phyloP scores from a whole-genome alignment of 2,888 invertebrate genomes.

The Idaea straminata region DNA sequence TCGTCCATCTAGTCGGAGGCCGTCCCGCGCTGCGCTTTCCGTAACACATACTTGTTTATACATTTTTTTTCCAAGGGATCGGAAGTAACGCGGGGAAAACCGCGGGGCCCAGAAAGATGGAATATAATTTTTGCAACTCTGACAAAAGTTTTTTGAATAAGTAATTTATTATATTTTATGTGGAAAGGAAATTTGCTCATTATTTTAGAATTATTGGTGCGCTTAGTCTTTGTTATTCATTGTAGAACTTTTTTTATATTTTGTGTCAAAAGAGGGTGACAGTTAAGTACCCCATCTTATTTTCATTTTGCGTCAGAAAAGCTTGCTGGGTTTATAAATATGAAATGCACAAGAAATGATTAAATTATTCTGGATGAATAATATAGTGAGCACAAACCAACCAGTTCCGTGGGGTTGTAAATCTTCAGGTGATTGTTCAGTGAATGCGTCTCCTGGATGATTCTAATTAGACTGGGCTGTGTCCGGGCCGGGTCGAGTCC shows the following conservation, averaged over 20 bases:
- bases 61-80: neutral
- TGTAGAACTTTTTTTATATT: neutral
- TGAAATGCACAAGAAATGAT: too few relatives aligned
- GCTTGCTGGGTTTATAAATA: neutral
- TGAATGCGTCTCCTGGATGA: too few relatives aligned
- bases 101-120: neutral
- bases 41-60: neutral
- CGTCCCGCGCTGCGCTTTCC: too few relatives aligned
- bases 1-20: too few relatives aligned
- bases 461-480: too few relatives aligned
- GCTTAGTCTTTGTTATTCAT: slow-evolving; percentile 5
- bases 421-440: too few relatives aligned
- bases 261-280: neutral
- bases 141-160: neutral
- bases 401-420: too few relatives aligned
- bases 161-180: slow-evolving; percentile 1
- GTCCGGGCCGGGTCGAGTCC: too few relatives aligned
- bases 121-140: neutral
- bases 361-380: too few relatives aligned
- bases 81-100: neutral
- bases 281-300: neutral
- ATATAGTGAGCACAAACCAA: too few relatives aligned
- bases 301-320: neutral
- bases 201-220: slow-evolving; percentile 2
- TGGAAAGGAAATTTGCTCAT: slow-evolving; percentile 1